A percentile compares a stretch with the other conserved stretches of the same genome.
Conservation (phyloP, 1,140 invertebrate species). For the Potamilus streckersoni region DNA sequence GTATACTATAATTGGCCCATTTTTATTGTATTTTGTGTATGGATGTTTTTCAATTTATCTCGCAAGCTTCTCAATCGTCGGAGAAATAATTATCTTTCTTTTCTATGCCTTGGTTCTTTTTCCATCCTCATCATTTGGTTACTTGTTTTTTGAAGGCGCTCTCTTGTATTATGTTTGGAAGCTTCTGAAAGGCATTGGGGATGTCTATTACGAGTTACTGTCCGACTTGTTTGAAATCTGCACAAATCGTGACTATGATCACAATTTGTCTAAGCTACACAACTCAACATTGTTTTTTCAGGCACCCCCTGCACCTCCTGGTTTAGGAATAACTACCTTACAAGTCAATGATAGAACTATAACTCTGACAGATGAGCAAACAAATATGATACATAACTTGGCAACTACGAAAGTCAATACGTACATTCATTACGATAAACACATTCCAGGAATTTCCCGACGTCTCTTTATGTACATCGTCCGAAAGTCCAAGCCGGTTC, state of each 20-base stretch:
- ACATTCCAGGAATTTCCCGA: slow-evolving; percentile 4
- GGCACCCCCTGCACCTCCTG: not conserved
- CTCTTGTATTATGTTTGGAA: slow-evolving; percentile 17
- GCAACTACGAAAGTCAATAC: not conserved
- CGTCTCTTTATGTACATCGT: slow-evolving; percentile 12
- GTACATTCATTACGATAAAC: not conserved
- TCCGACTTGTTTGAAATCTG: slow-evolving; percentile 11
- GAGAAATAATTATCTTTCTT: slow-evolving; percentile 3
- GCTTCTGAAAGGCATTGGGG: slow-evolving; percentile 7
- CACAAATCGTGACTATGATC: not conserved
- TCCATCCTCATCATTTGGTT: slow-evolving; percentile 14
- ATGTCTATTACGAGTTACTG: slow-evolving; percentile 3
- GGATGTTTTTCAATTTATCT: slow-evolving; percentile 7
- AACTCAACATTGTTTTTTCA: not conserved
- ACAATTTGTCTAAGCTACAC: not conserved
- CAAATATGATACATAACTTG: not conserved
- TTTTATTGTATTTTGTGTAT: slow-evolving; percentile 11
- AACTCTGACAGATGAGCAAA: not conserved
- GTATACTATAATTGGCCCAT: not conserved
- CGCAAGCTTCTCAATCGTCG: not conserved
- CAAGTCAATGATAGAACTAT: slow-evolving; percentile 1
- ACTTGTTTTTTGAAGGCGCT: slow-evolving; percentile 12
- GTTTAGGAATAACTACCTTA: not conserved
- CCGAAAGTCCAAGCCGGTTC: slow-evolving; percentile 12
- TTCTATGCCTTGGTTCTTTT: slow-evolving; percentile 10